Percentiles rank a stretch among this genome's conserved stretches.
These are phyloP conservation scores for Mesorhabditis spiculigera DNA, from an alignment of 2,888 invertebrate species.

Conservation along the genomic window DNA sequence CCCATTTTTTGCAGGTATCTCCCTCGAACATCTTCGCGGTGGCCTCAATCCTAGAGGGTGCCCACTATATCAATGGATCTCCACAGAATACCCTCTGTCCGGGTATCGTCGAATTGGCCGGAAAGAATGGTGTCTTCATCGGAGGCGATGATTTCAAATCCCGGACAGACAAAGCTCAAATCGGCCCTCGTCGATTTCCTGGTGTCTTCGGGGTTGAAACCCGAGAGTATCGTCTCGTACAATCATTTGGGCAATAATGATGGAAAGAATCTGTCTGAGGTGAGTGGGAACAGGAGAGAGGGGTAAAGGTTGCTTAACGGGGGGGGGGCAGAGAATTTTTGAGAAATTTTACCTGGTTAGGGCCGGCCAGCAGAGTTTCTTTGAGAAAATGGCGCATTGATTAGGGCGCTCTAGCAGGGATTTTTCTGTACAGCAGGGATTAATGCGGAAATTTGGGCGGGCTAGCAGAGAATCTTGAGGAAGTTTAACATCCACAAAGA, in stretches of 20 bases:
- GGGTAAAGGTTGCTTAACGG: too few species aligned
- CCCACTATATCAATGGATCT: slow-evolving; percentile 90
- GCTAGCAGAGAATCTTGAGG: too few species aligned
- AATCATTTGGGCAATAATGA: slow-evolving; percentile 97
- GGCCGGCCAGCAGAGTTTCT: too few species aligned
- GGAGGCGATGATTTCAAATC: slow-evolving; percentile 96
- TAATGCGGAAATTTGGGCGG: too few species aligned
- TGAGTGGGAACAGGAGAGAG: slow-evolving; percentile 62
- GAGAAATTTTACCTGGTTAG: too few species aligned
- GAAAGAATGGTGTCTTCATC: slow-evolving; percentile 72
- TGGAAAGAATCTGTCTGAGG: slow-evolving; percentile 87
- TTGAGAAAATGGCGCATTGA: too few species aligned
- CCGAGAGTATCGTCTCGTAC: slow-evolving; percentile 91
- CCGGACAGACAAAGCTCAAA: slow-evolving; percentile 93
- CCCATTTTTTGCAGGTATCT: slow-evolving; percentile 59
- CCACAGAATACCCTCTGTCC: slow-evolving; percentile 94
- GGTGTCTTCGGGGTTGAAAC: slow-evolving; percentile 68
- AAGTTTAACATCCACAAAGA: too few species aligned
- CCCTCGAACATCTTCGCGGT: slow-evolving; percentile 91
- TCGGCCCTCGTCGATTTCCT: slow-evolving; percentile 92
- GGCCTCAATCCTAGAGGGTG: slow-evolving; percentile 81
- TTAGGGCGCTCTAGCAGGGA: too few species aligned
- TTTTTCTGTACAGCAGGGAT: too few species aligned
- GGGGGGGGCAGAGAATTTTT: too few species aligned
- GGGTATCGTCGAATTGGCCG: slow-evolving; percentile 62